These are phyloP conservation scores for Aegithalos caudatus DNA, from an alignment of 2,113 vertebrate species.

Conservation along the genomic window DNA sequence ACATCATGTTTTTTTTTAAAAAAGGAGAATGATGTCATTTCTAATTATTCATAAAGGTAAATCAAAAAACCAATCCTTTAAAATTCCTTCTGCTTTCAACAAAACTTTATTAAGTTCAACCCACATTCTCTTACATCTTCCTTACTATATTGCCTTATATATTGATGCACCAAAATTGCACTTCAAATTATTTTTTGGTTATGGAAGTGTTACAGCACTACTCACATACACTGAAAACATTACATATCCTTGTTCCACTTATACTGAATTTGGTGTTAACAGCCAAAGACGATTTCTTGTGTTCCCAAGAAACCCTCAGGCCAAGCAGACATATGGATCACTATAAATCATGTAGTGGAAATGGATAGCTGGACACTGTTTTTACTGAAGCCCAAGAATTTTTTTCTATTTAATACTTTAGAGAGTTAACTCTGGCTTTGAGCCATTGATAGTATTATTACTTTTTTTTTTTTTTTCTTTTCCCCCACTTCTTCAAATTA, in stretches of 20 bases:
- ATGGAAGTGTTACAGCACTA: neutral
- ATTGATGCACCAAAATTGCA: neutral
- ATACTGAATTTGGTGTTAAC: neutral
- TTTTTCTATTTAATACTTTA: neutral
- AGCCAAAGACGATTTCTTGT: neutral
- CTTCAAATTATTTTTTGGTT: neutral
- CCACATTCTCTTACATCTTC: neutral
- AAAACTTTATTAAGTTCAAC: neutral
- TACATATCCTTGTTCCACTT: accelerated
- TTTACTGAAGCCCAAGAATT: neutral
- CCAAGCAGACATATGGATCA: neutral
- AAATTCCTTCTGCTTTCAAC: neutral
- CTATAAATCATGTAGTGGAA: neutral
- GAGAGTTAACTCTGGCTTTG: neutral
- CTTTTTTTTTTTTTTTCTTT: neutral
- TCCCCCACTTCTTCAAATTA: neutral
- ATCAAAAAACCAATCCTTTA: neutral
- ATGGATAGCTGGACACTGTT: neutral
- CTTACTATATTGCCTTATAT: neutral
- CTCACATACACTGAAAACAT: neutral
- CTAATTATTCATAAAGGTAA: neutral
- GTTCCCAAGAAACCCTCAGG: neutral
- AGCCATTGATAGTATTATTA: neutral
- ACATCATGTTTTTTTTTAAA: neutral
- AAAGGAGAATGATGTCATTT: neutral